A percentile compares a stretch with the other conserved stretches of the same genome.
These are phyloP conservation scores for Saccostrea glomerata DNA, from an alignment of 1,140 invertebrate genomes.

Conservation along the genomic window DNA sequence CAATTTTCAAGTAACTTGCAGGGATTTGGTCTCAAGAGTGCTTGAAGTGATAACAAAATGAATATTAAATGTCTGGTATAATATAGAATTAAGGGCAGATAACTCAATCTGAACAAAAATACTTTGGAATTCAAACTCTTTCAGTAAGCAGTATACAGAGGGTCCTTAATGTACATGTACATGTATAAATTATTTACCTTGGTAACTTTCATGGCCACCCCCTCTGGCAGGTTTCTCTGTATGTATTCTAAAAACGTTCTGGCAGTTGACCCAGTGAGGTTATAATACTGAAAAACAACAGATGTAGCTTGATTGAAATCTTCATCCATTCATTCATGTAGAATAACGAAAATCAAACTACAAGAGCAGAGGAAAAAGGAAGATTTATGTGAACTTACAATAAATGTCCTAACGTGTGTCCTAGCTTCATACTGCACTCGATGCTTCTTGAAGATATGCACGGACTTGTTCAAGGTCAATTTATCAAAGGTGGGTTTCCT, in stretches of 20 bases:
- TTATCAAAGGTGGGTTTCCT: slow-evolving; percentile 82
- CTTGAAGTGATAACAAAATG: no score
- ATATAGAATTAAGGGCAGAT: no score
- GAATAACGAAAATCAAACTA: no score
- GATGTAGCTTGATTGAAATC: not conserved
- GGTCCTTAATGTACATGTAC: no score
- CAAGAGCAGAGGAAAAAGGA: no score
- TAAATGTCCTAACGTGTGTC: slow-evolving; percentile 86
- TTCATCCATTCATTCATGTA: not conserved
- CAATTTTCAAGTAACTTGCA: no score
- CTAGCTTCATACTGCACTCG: slow-evolving; percentile 96
- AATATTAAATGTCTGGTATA: no score
- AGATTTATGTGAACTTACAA: not conserved
- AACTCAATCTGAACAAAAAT: no score
- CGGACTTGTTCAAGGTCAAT: slow-evolving; percentile 89
- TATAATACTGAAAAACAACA: slow-evolving; percentile 60
- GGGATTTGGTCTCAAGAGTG: no score
- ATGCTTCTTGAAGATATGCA: slow-evolving; percentile 96
- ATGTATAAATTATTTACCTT: slow-evolving; percentile 81
- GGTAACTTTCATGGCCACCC: slow-evolving; percentile 95
- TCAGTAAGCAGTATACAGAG: no score
- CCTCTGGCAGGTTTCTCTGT: slow-evolving; percentile 97
- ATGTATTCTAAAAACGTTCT: slow-evolving; percentile 98
- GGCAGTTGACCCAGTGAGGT: slow-evolving; percentile 94
- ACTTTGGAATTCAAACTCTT: no score